Evolutionary conservation across 2,797 vertebrate species (phyloP).

Genomic region (Hirundo rustica): DNA sequence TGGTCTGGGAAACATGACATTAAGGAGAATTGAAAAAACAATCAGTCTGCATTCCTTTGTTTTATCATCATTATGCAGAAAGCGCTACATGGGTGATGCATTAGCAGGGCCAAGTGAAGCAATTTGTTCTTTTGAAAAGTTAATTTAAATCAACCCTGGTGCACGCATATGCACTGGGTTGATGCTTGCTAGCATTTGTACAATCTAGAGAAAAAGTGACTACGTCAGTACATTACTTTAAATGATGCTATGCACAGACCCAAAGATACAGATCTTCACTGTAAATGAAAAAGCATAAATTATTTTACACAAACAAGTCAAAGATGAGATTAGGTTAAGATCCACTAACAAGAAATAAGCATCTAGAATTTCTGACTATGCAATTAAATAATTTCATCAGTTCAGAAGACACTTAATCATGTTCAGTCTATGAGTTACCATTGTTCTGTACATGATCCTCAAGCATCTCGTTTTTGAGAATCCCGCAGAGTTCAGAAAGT

Average conservation of each 20-base stretch:
- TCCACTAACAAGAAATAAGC: not conserved
- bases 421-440: slow-evolving; percentile 72
- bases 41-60: not conserved
- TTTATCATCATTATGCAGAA: not conserved
- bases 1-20: not conserved
- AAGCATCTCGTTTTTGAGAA: slow-evolving; percentile 98
- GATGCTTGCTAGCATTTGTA: not conserved
- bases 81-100: not conserved
- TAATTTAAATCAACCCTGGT: not conserved
- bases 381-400: not conserved
- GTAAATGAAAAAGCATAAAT: not conserved
- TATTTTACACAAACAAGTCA: not conserved
- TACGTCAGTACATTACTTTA: not conserved
- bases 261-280: not conserved
- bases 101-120: not conserved
- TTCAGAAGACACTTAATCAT: not conserved
- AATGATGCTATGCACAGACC: not conserved
- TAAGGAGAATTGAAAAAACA: not conserved
- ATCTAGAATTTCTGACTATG: not conserved
- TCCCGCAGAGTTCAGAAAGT: slow-evolving; percentile 95
- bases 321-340: not conserved
- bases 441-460: slow-evolving; percentile 98
- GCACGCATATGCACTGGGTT: not conserved
- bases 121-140: not conserved
- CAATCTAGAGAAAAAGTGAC: not conserved